Evolutionary conservation across 2,888 invertebrate species (phyloP).

Genomic region (Drosophila kuntzei): DNA sequence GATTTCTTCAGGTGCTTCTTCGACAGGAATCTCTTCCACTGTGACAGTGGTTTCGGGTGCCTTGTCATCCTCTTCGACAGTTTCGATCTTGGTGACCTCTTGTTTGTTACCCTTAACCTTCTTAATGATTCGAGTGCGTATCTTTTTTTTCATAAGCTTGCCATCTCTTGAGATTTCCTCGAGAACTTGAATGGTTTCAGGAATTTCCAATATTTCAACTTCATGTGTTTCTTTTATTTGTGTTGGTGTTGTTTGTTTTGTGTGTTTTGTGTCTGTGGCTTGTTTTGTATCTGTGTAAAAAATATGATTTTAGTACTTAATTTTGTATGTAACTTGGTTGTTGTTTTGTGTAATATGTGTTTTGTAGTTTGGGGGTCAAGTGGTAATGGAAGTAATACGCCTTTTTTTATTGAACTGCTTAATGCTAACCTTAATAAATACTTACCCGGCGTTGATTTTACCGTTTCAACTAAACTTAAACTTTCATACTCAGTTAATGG

Average conservation of each 20-base stretch:
- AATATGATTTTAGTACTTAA: slow-evolving; percentile 66
- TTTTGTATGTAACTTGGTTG: slow-evolving; percentile 34
- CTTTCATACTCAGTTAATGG: slow-evolving; percentile 42
- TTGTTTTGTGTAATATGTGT: slow-evolving; percentile 82
- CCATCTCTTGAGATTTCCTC: slow-evolving; percentile 56
- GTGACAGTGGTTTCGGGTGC: slow-evolving; percentile 51
- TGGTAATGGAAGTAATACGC: slow-evolving; percentile 83
- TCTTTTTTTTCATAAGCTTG: slow-evolving; percentile 37
- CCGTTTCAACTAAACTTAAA: slow-evolving; percentile 46
- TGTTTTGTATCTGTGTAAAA: slow-evolving; percentile 83
- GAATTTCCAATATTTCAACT: slow-evolving; percentile 55
- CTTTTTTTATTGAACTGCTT: slow-evolving; percentile 72
- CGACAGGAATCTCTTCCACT: slow-evolving; percentile 44
- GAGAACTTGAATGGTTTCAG: slow-evolving; percentile 53
- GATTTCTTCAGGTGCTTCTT: slow-evolving; percentile 36
- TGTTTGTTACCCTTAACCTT: slow-evolving; percentile 55
- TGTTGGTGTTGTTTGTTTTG: slow-evolving; percentile 84
- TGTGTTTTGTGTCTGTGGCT: slow-evolving; percentile 84
- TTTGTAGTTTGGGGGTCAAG: slow-evolving; percentile 66
- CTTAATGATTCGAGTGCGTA: slow-evolving; percentile 58
- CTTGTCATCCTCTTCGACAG: slow-evolving; percentile 58
- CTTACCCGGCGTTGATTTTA: slow-evolving; percentile 56
- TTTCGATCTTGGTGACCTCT: slow-evolving; percentile 64
- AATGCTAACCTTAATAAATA: slow-evolving; percentile 46
- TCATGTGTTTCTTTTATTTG: slow-evolving; percentile 65